phyloP scores from a whole-genome alignment of 2,797 vertebrate genomes.

The Vipera latastei region DNA sequence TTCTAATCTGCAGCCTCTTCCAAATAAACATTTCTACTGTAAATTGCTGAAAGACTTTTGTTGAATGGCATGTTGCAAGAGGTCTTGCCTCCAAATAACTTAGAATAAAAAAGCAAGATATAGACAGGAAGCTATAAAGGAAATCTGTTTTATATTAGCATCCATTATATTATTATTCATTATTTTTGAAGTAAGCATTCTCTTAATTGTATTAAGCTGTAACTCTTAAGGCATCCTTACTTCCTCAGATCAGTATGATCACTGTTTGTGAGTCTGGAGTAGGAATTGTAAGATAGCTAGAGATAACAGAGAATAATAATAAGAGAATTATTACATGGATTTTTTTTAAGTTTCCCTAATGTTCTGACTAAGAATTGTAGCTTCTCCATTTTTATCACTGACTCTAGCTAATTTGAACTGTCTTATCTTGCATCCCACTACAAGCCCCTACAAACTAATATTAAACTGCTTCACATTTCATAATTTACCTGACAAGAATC shows the following conservation, averaged over 20 bases:
- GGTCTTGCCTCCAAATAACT: not conserved
- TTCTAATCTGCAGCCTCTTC: not conserved
- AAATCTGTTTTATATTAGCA: not conserved
- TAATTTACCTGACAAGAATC: conserved; percentile 87
- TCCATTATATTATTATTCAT: not conserved
- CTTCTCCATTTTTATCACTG: not conserved
- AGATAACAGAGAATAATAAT: not conserved
- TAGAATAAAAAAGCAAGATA: not conserved
- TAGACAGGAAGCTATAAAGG: not conserved
- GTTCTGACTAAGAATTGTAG: not conserved
- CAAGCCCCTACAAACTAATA: not conserved
- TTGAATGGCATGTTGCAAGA: not conserved
- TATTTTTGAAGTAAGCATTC: not conserved
- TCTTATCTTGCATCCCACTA: not conserved
- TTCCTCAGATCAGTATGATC: not conserved
- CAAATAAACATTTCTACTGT: not conserved
- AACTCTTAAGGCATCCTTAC: not conserved
- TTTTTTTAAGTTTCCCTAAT: not conserved
- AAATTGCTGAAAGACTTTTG: not conserved
- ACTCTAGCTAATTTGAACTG: not conserved
- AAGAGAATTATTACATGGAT: not conserved
- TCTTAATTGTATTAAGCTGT: not conserved
- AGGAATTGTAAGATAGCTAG: not conserved
- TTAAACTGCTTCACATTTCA: not conserved
- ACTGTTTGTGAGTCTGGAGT: not conserved